A percentile compares a stretch with the other conserved stretches of the same genome.
Evolutionary conservation across 1,140 invertebrate genomes (phyloP).

Genomic region (Stenopsyche tienmushanensis): DNA sequence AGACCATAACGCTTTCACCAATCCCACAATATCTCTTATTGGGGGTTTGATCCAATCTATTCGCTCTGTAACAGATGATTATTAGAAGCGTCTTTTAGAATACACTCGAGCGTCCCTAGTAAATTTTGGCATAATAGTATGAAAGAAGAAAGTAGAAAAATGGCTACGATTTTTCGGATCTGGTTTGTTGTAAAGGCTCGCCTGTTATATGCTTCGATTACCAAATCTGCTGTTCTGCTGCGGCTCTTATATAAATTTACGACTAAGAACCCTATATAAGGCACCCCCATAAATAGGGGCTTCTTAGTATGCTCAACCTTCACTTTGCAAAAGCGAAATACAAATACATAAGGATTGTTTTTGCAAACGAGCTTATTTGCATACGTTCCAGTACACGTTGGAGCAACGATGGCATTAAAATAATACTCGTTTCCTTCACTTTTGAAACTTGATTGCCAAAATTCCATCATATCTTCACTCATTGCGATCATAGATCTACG

Average conservation of each 20-base stretch:
- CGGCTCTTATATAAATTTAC: constrained; percentile 13
- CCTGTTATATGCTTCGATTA: constrained; percentile 17
- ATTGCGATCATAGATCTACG: too few relatives aligned
- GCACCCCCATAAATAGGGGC: neutral
- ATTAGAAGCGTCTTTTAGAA: neutral
- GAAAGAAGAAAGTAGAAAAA: neutral
- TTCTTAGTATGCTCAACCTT: neutral
- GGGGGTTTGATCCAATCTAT: too few relatives aligned
- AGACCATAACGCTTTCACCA: too few relatives aligned
- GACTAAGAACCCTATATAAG: neutral
- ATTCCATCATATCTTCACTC: too few relatives aligned
- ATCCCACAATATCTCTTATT: too few relatives aligned
- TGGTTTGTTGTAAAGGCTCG: neutral
- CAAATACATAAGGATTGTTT: neutral
- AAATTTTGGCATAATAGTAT: neutral
- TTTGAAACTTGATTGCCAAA: too few relatives aligned
- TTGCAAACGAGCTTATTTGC: neutral
- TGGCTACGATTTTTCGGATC: neutral
- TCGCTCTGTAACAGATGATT: too few relatives aligned
- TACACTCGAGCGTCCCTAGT: neutral
- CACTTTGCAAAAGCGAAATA: neutral
- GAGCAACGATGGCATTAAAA: too few relatives aligned
- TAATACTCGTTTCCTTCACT: too few relatives aligned
- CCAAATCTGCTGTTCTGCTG: constrained; percentile 11
- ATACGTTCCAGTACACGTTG: too few relatives aligned